phyloP scores from a whole-genome alignment of 2,888 invertebrate genomes.

The Tryphoninae sp. region DNA sequence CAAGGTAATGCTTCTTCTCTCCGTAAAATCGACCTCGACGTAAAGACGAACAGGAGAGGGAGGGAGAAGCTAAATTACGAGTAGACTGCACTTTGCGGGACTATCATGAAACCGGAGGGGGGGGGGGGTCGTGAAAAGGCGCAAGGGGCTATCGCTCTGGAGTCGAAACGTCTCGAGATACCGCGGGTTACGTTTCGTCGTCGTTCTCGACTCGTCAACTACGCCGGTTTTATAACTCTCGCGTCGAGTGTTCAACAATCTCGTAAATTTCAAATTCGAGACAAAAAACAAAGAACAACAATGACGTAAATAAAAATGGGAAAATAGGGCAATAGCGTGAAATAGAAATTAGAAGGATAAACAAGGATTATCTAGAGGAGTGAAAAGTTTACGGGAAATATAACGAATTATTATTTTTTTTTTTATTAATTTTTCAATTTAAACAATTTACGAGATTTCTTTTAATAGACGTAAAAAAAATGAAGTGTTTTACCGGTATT shows the following conservation, averaged over 20 bases:
- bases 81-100: conserved; percentile 40
- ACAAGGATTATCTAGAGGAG: neutral
- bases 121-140: conserved; percentile 13
- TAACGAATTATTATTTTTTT: too few species aligned
- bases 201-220: neutral
- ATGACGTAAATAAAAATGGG: neutral
- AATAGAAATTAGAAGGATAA: neutral
- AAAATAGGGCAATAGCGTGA: neutral
- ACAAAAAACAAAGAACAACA: neutral
- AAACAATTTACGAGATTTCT: too few species aligned
- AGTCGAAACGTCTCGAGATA: conserved; percentile 38
- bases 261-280: conserved; percentile 56
- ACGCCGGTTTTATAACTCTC: too few species aligned
- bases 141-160: conserved; percentile 33
- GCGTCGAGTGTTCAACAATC: neutral
- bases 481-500: too few species aligned
- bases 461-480: too few species aligned
- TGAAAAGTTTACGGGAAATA: neutral
- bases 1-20: conserved; percentile 39
- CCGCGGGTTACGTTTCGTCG: neutral
- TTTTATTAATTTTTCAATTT: too few species aligned
- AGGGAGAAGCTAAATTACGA: conserved; percentile 20
- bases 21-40: conserved; percentile 48
- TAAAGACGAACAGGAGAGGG: neutral
- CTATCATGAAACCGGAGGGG: conserved; percentile 14